Percentiles rank a stretch among this genome's conserved stretches.
These are phyloP conservation scores for Eumaeus atala DNA, from an alignment of 1,140 invertebrate species.

Conservation along the genomic window DNA sequence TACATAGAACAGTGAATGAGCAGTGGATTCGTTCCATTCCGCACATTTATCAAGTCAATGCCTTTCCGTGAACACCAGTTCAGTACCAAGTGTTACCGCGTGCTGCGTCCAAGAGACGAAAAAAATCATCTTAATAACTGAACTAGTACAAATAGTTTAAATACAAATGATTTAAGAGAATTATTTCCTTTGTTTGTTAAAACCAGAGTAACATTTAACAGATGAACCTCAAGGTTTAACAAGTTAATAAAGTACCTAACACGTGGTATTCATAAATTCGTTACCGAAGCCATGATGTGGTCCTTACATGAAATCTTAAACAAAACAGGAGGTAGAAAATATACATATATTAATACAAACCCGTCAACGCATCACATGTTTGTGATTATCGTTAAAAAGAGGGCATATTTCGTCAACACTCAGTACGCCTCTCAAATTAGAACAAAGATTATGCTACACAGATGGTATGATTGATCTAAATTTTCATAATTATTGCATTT, in stretches of 20 bases:
- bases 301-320: conserved; percentile 14
- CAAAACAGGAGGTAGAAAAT: conserved; percentile 17
- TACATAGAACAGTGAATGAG: no score
- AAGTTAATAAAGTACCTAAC: conserved; percentile 10
- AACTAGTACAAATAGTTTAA: neutral
- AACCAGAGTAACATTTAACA: conserved; percentile 1
- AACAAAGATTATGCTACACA: conserved; percentile 23
- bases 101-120: no score
- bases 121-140: no score
- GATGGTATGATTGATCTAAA: neutral
- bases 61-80: no score
- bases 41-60: no score
- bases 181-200: conserved; percentile 6
- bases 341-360: conserved; percentile 33
- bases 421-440: conserved; percentile 17
- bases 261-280: conserved; percentile 20
- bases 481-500: no score
- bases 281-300: neutral
- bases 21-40: no score
- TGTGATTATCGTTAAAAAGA: conserved; percentile 46
- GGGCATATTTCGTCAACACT: conserved; percentile 39
- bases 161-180: neutral
- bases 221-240: neutral
- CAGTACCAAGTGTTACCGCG: no score
- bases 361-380: conserved; percentile 38